Base-by-base conservation (phyloP, 2,888 invertebrate species). In the Bedellia somnulentella region DNA sequence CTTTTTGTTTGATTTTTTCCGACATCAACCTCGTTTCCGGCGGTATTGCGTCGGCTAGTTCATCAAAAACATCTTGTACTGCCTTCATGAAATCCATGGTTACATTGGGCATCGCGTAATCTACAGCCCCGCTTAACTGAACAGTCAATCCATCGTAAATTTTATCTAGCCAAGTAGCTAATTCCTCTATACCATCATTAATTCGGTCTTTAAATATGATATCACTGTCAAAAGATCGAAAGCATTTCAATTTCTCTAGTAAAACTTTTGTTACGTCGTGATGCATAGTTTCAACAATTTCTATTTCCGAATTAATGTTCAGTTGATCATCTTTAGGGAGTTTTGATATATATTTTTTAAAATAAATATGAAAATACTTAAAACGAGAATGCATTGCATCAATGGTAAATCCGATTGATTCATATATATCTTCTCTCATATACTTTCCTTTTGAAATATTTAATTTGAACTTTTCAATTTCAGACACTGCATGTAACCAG, bases 281-380 rank as follows among this genome's bases (percentile, higher is more conserved):
- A 32, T 75, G 61, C 75, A 75, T 75, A 14, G 61, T 68, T 47
- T 67, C 62, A 13, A 73, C 47, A 32, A 75, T 61, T 57, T 73
- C 75, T 27, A 64, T 37, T 27, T 75, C 75, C 3, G 63, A 45
- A 21, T 40, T 28, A 28, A 75, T 34, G 37, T 61, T 46, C 4
- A 43, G 37, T 41, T 58, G 57, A 16, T 54, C 40, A 29, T 37
- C 37, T 37, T 57, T 58, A 15, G 58, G 36, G 26, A 66, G 39
- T 5, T 18, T 22, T n/a, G 39, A 15, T 23, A 42, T 42, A 38
- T 57, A 37, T 15, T 52, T 56, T 33, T 59, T 48, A 45, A 70
- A 53, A 36, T 61, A 73, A 28, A 37, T 55, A 41, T 57, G 46
- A 37, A 52, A 70, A 45, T 59, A 55, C 40, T 57, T 67, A 4